Base-by-base conservation (phyloP, 2,797 vertebrate genomes). In the Anguilla megastoma region DNA sequence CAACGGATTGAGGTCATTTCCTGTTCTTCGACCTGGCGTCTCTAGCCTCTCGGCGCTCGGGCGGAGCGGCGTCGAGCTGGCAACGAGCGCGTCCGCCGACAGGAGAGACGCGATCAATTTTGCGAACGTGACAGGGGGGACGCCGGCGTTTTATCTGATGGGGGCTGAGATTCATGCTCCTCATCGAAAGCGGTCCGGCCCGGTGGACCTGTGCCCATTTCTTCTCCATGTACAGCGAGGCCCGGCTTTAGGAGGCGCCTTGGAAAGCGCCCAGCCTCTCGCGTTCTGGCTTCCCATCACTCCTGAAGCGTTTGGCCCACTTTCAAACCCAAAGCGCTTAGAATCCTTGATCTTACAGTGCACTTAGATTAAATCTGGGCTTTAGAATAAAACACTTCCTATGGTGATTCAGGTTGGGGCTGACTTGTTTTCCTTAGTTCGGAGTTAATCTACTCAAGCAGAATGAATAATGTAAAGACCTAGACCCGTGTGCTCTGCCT, bases 351-450 rank as follows among this genome's bases (percentile, higher is more conserved):
- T 79, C 74, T 79, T 79, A 79, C 12, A 3, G 41, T 41, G 74
- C 16, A 41, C 14, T 41, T 5, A 79, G 74, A 79, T 79, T 36
- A 79, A 36, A 79, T 79, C 74, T 41, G 74, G 33, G 74, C 74
- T 79, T 79, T 74, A 74, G 71, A 74, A 21, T 74, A 79, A 45
- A 79, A 79, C 74, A 79, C 74, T 41, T 79, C 74, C 74, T 79
- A 36, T 45, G 74, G 74, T 79, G 16, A 79, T 79, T 79, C 12
- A 21, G 3, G 45, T 10, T 52, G 60, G 58, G 30, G 14, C 30
- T 50, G 27, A 45, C 45, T 87, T 69, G 58, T 69, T 33, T 69
- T 33, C 3, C 14, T 66, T 52, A 79, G 33, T 79, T 79, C 18
- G 10, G 3, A 79, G 74, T 79, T 79, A 79, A 79, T 83, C 80